Percentiles rank a stretch among this genome's conserved stretches.
phyloP scores from a whole-genome alignment of 2,888 invertebrate genomes.

The Drosophila melanocephala region DNA sequence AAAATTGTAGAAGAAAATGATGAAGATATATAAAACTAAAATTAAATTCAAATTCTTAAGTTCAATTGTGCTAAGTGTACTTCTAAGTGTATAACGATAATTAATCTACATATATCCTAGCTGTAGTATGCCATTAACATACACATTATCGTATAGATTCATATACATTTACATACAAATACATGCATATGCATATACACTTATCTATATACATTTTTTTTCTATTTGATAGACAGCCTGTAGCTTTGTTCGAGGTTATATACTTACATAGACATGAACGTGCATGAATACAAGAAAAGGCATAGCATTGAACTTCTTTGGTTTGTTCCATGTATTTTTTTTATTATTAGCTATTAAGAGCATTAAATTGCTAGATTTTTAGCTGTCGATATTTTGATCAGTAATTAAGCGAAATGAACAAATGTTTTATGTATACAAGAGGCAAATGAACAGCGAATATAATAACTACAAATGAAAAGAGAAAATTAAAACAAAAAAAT shows the following conservation, averaged over 20 bases:
- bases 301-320: constrained; percentile 1
- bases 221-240: constrained; percentile 30
- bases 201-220: constrained; percentile 23
- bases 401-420: constrained; percentile 65
- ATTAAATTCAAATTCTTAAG: constrained; percentile 38
- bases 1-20: background rate
- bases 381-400: constrained; percentile 67
- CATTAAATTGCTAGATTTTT: constrained; percentile 50
- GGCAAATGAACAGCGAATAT: constrained; percentile 32
- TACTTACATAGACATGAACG: constrained; percentile 10
- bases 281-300: constrained; percentile 1
- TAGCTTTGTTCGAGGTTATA: constrained; percentile 38
- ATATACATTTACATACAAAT: constrained; percentile 18
- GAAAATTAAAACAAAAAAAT: constrained; percentile 7
- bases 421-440: constrained; percentile 62
- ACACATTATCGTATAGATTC: constrained; percentile 28
- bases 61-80: constrained; percentile 76
- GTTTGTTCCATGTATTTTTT: constrained; percentile 8
- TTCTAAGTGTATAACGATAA: constrained; percentile 73
- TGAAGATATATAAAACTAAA: constrained; percentile 3
- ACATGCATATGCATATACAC: constrained; percentile 9
- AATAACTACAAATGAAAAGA: constrained; percentile 3
- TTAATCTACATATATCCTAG: constrained; percentile 57
- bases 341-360: constrained; percentile 38
- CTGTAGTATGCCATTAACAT: constrained; percentile 62